Percentiles rank a stretch among this genome's conserved stretches.
Conservation (phyloP, 1,140 invertebrate genomes). For the Heterodera schachtii region DNA sequence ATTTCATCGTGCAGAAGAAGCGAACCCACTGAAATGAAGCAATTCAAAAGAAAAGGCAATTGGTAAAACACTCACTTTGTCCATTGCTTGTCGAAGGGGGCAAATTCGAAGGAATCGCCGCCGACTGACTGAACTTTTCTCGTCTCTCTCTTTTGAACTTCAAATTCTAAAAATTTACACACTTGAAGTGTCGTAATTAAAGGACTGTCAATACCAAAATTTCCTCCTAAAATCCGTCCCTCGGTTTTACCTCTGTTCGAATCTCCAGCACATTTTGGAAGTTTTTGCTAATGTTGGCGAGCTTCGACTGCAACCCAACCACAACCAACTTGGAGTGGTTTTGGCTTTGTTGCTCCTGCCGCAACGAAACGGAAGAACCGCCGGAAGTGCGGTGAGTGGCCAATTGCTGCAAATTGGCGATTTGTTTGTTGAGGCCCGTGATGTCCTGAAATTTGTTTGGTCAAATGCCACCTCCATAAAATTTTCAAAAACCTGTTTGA, state of each 20-base stretch:
- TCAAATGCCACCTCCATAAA: background rate
- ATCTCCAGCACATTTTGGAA: conserved; percentile 92
- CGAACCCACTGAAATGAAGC: conserved; percentile 68
- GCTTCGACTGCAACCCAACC: conserved; percentile 86
- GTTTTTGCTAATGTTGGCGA: conserved; percentile 92
- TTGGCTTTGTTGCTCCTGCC: conserved; percentile 36
- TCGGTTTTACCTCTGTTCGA: conserved; percentile 74
- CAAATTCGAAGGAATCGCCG: conserved; percentile 51
- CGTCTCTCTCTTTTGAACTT: conserved; percentile 89
- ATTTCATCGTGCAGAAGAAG: conserved; percentile 70
- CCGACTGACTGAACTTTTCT: conserved; percentile 81
- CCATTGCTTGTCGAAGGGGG: conserved; percentile 58
- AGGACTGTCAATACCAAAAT: too few relatives aligned
- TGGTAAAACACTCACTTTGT: conserved; percentile 45
- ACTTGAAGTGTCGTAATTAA: background rate
- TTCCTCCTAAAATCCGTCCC: too few relatives aligned
- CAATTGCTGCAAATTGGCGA: conserved; percentile 72
- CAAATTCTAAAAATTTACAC: conserved; percentile 76
- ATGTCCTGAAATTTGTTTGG: conserved; percentile 72
- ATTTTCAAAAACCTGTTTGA: conserved; percentile 74
- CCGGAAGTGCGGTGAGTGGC: conserved; percentile 34
- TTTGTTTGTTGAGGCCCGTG: conserved; percentile 90
- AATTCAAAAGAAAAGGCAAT: conserved; percentile 5
- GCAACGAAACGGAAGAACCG: background rate
- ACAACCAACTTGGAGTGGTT: conserved; percentile 82